Evolutionary conservation across 1,140 invertebrate genomes (phyloP).

Genomic region (Calephelis nemesis): DNA sequence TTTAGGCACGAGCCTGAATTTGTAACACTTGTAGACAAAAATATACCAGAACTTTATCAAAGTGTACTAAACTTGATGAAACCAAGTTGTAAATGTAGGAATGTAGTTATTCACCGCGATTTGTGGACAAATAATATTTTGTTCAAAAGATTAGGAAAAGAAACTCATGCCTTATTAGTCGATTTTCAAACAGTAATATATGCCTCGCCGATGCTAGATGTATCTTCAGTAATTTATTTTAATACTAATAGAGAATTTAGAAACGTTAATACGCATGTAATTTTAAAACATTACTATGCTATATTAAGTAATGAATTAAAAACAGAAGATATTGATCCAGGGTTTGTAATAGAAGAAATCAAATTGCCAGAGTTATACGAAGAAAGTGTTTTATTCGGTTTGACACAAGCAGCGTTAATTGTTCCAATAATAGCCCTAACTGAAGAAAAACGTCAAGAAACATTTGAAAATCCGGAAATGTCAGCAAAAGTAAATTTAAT

Average conservation of each 20-base stretch:
- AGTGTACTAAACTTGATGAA: constrained; percentile 66
- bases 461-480: constrained; percentile 59
- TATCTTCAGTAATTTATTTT: constrained; percentile 77
- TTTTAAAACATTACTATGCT: constrained; percentile 71
- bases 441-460: constrained; percentile 46
- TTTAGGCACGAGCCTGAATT: constrained; percentile 46
- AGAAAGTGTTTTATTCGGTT: constrained; percentile 68
- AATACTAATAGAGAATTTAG: constrained; percentile 72
- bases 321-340: constrained; percentile 50
- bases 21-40: constrained; percentile 32
- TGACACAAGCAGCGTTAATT: constrained; percentile 77
- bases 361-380: constrained; percentile 55
- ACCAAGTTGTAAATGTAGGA: constrained; percentile 75
- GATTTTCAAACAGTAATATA: constrained; percentile 83
- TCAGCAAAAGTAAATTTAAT: constrained; percentile 59
- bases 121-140: constrained; percentile 83
- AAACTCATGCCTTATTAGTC: constrained; percentile 75
- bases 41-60: constrained; percentile 59
- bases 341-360: constrained; percentile 48
- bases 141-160: constrained; percentile 75
- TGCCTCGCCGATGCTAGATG: constrained; percentile 74
- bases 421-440: constrained; percentile 69
- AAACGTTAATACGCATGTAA: constrained; percentile 45
- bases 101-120: constrained; percentile 81
- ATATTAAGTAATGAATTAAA: constrained; percentile 61